These are phyloP conservation scores for Salvelinus sp. DNA, from an alignment of 2,113 vertebrate genomes.

Conservation along the genomic window DNA sequence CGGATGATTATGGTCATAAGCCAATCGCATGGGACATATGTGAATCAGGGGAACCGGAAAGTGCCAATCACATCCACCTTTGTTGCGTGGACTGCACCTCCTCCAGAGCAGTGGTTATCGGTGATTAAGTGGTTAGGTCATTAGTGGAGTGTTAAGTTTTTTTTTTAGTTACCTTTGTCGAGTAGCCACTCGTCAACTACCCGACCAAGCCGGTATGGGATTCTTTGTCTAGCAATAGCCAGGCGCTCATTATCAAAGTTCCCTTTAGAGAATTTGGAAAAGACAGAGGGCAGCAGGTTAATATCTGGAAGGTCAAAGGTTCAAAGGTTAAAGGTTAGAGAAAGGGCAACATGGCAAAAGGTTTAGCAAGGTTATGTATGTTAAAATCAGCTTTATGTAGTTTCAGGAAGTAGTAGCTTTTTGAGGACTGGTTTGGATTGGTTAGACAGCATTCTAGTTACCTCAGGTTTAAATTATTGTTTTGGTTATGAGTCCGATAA, in stretches of 20 bases:
- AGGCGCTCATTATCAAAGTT: slow-evolving; percentile 98
- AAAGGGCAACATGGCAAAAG: slow-evolving; percentile 72
- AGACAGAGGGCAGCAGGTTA: slow-evolving; percentile 84
- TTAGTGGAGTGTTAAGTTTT: slow-evolving; percentile 82
- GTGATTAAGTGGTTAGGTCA: slow-evolving; percentile 74
- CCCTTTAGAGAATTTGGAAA: slow-evolving; percentile 95
- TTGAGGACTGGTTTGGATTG: slow-evolving; percentile 58
- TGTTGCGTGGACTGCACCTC: slow-evolving; percentile 78
- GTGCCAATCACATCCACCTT: slow-evolving; percentile 43
- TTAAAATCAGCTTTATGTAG: slow-evolving; percentile 70
- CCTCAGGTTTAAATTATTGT: slow-evolving; percentile 64
- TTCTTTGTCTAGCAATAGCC: slow-evolving; percentile 99
- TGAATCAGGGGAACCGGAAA: neutral
- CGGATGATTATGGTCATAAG: no score
- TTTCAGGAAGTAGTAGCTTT: slow-evolving; percentile 58
- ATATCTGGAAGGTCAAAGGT: slow-evolving; percentile 79
- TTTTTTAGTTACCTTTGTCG: slow-evolving; percentile 98
- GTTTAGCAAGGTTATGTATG: slow-evolving; percentile 76
- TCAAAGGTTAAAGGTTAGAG: slow-evolving; percentile 78
- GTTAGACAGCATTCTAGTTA: slow-evolving; percentile 72
- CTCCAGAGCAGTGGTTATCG: slow-evolving; percentile 79
- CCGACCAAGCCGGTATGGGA: slow-evolving; percentile 97
- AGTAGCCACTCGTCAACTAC: slow-evolving; percentile 99
- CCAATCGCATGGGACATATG: neutral
- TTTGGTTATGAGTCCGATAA: slow-evolving; percentile 48